Base-by-base conservation (phyloP, 64 coral and sea anemone species). In the Trachythela sp. region DNA sequence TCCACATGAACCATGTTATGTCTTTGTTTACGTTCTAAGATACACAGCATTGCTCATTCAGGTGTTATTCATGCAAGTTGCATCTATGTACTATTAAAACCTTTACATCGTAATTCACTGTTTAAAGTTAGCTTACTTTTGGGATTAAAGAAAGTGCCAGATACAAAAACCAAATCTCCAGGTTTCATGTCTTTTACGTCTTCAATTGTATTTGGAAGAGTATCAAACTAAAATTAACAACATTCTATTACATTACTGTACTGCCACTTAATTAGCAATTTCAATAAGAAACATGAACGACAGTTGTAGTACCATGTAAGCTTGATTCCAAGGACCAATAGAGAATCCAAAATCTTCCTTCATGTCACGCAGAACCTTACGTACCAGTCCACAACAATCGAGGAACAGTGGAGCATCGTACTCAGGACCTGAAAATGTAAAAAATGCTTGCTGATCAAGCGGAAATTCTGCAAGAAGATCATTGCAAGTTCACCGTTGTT, bases 1-100 rank as follows among this genome's bases (percentile, higher is more conserved):
- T 98, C 93, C 54, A 98, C 95, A 91, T 98, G 95, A 24, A 94
- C 95, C 95, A 94, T 94, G 59, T 98, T 85, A 43, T 98, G 95
- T 37, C 86, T 89, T 51, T 98, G 95, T 36, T 94, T 98, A 45
- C 42, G 42, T 45, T 45, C 42, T 45, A 45, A 10, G 42, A 45
- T 45, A 45, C 42, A 45, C 42, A 45, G 42, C 10, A 45, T 45
- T 45, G 42, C 10, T 45, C 10, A n/a, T 11, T 45, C 4, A 45
- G 42, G 11, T 45, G 42, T 45, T 5, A 45, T 45, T 45, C 42
- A 45, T 45, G 42, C 42, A 5, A 45, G 42, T 45, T 10, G 42
- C 4, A 45, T 45, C 4, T 11, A 45, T 11, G 4, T 45, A 11
- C 4, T 45, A 45, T 11, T 4, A 45, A 45, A n/a, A n/a, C n/a